Percentiles rank a stretch among this genome's conserved stretches.
phyloP scores from a whole-genome alignment of 2,797 vertebrate species.

The Rhynchonycteris naso region DNA sequence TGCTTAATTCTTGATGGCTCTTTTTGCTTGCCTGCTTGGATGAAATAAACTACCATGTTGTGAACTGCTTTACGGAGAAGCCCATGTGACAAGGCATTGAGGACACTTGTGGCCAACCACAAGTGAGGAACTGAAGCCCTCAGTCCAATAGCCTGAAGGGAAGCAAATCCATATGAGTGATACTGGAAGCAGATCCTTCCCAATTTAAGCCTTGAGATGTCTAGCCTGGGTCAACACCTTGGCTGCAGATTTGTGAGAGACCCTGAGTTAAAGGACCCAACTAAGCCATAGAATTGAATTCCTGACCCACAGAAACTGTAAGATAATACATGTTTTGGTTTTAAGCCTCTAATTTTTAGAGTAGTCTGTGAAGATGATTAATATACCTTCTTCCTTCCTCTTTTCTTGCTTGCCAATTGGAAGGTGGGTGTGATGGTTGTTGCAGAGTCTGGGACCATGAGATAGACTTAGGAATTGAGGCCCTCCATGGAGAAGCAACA shows the following conservation, averaged over 20 bases:
- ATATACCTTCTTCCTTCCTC: background rate
- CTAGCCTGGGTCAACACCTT: background rate
- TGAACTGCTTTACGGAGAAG: conserved; percentile 45
- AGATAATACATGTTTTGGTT: background rate
- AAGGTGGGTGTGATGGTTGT: background rate
- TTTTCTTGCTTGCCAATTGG: conserved; percentile 20
- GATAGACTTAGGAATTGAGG: conserved; percentile 7
- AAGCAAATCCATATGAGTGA: background rate
- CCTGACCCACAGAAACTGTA: background rate
- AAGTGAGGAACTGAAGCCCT: background rate
- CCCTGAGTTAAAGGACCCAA: background rate
- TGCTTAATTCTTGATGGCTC: conserved; percentile 29
- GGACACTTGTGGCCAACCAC: background rate
- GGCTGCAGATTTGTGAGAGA: background rate
- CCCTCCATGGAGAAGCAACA: background rate
- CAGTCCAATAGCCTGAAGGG: background rate
- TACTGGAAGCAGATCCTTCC: conserved; percentile 42
- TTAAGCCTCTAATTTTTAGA: background rate
- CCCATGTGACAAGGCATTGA: background rate
- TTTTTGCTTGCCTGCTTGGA: background rate
- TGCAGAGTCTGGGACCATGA: background rate
- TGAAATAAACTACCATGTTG: conserved; percentile 1
- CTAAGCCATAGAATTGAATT: background rate
- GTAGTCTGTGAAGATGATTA: background rate
- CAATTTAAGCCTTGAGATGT: conserved; percentile 18